Base-by-base conservation (phyloP, 2,113 vertebrate genomes). In the Notarius lentiginosus region DNA sequence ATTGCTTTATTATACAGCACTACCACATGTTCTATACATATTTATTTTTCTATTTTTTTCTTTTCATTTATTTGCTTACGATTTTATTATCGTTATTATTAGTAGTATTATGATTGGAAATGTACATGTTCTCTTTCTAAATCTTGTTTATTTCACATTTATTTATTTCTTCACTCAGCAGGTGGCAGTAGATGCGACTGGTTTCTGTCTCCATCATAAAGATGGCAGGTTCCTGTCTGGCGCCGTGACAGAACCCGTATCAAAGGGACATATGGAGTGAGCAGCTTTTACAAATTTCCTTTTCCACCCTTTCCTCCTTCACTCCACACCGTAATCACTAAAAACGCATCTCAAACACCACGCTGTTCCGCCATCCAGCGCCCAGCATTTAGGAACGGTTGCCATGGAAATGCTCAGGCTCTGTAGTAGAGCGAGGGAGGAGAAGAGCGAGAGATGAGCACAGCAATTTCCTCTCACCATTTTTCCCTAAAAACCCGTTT, bases 321-420 rank as follows among this genome's bases (percentile, higher is more conserved):
- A 92, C 82, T 91, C 91, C 92, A 89, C 91, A 89, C 91, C 89
- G 92, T 93, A 95, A 95, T 95, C 95, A 95, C 89, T 5, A 76
- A 84, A 94, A 88, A 91, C 91, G 88, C 92, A 93, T 95, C 94
- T 94, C 92, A 90, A 93, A 93, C 93, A 93, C 92, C 93, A 93
- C 92, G 91, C 63, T 49, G 77, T 41, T 80, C 56, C 92, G 91
- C 94, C 91, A 95, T 94, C 95, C 94, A 94, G 91, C 86, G 93
- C 93, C 91, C 94, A 93, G 92, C 91, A 93, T 94, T 95, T 93
- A 93, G 93, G 84, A 95, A 93, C 91, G 94, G 95, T 95, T 95
- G 93, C 95, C 94, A 95, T 95, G 95, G 95, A 93, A 95, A 95
- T 94, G 91, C 94, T 93, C 79, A 7, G 68, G 93, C 91, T 91